These are phyloP conservation scores for Linyphia triangularis DNA, from an alignment of 2,888 invertebrate genomes.

Conservation along the genomic window DNA sequence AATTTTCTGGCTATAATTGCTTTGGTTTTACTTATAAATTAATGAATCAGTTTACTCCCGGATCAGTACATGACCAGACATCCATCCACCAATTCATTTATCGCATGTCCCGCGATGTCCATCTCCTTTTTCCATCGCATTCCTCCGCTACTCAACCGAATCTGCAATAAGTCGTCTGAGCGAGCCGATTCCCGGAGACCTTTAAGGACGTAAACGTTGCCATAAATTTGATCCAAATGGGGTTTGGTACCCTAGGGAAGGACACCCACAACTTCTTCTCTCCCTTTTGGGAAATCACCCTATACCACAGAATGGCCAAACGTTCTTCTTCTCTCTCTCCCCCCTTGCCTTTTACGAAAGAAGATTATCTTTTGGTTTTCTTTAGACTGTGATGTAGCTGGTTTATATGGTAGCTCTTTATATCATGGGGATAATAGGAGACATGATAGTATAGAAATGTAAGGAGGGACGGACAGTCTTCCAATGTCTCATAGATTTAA, in stretches of 20 bases:
- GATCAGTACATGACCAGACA: not conserved
- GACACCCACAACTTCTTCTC: not conserved
- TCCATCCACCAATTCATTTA: not conserved
- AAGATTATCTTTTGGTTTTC: conserved; percentile 5
- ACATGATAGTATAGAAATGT: no score
- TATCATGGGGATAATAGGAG: no score
- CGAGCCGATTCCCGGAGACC: conserved; percentile 6
- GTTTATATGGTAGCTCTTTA: no score
- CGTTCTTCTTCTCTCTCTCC: not conserved
- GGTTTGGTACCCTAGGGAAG: not conserved
- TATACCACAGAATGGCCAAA: conserved; percentile 26
- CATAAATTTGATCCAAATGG: conserved; percentile 39
- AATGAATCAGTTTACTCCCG: not conserved
- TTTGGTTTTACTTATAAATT: not conserved
- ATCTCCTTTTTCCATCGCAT: not conserved
- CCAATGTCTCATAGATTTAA: no score
- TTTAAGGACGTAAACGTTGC: conserved; percentile 49
- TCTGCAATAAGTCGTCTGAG: conserved; percentile 33
- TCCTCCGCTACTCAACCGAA: conserved; percentile 1
- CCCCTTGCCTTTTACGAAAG: not conserved
- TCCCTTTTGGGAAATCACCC: conserved; percentile 36
- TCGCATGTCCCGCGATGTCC: not conserved
- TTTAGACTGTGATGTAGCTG: no score
- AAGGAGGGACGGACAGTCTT: no score
- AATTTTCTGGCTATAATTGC: not conserved